phyloP scores from a whole-genome alignment of 1,140 invertebrate genomes.

The Eciton burchellii region DNA sequence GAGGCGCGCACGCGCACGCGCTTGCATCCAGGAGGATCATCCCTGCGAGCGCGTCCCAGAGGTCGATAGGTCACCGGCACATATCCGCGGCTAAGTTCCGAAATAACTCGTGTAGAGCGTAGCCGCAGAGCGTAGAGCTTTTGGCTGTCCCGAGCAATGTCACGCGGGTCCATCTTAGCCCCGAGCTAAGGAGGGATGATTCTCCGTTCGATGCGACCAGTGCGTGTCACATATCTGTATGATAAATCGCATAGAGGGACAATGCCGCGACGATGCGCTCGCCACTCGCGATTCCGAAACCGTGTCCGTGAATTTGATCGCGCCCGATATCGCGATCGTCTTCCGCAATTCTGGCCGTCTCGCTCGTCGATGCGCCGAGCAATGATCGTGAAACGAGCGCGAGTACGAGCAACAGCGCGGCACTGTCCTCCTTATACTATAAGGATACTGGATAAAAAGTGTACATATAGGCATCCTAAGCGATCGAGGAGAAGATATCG shows the following conservation, averaged over 20 bases:
- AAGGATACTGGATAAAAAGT: constrained; percentile 24
- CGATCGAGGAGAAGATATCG: neutral
- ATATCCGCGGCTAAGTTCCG: constrained; percentile 6
- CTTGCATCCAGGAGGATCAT: constrained; percentile 42
- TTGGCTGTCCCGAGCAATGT: neutral
- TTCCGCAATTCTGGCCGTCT: too few relatives aligned
- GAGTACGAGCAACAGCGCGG: neutral
- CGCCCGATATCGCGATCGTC: too few relatives aligned
- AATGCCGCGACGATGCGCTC: constrained; percentile 9
- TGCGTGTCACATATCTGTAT: neutral
- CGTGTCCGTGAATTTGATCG: too few relatives aligned
- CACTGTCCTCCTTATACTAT: constrained; percentile 2
- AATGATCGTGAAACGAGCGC: too few relatives aligned
- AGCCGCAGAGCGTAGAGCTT: neutral
- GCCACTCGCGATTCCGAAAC: neutral
- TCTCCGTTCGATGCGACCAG: neutral
- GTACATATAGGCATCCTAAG: constrained; percentile 32
- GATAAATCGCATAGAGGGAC: neutral
- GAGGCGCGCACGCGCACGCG: neutral
- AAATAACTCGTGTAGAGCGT: neutral
- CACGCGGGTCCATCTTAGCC: neutral
- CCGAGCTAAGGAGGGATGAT: neutral
- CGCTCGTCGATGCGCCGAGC: too few relatives aligned
- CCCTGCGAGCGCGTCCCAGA: neutral
- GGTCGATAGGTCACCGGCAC: neutral